These are phyloP conservation scores for Hyaena hyaena DNA, from an alignment of 2,113 vertebrate genomes.

Conservation along the genomic window DNA sequence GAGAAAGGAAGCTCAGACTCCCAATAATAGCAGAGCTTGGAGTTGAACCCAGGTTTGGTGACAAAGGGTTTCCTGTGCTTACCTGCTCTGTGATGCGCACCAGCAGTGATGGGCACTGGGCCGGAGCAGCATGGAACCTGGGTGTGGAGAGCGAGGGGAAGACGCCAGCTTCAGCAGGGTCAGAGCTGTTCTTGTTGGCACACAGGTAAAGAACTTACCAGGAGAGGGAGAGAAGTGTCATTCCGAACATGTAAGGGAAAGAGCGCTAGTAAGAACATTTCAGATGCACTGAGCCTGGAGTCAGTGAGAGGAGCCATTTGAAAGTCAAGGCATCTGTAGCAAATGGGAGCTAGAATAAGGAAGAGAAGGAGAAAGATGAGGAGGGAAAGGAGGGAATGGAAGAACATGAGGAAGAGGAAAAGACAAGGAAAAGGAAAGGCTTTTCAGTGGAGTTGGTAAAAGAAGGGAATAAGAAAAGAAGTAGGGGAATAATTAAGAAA, in stretches of 20 bases:
- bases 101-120: neutral
- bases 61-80: neutral
- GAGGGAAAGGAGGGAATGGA: neutral
- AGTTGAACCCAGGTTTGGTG: neutral
- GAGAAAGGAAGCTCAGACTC: neutral
- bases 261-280: neutral
- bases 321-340: neutral
- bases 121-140: neutral
- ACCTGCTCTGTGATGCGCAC: neutral
- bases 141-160: neutral
- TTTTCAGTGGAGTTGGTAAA: neutral
- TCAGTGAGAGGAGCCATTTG: neutral
- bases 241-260: neutral
- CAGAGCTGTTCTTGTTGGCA: neutral
- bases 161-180: neutral
- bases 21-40: neutral
- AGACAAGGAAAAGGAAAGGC: neutral
- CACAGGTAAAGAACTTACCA: neutral
- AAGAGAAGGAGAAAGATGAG: neutral
- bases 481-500: neutral
- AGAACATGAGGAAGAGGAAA: neutral
- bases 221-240: neutral
- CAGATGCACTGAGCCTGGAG: neutral
- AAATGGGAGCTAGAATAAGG: neutral
- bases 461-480: neutral